Base-by-base conservation (phyloP, 2,888 invertebrate genomes). In the Andricus quercusramuli region DNA sequence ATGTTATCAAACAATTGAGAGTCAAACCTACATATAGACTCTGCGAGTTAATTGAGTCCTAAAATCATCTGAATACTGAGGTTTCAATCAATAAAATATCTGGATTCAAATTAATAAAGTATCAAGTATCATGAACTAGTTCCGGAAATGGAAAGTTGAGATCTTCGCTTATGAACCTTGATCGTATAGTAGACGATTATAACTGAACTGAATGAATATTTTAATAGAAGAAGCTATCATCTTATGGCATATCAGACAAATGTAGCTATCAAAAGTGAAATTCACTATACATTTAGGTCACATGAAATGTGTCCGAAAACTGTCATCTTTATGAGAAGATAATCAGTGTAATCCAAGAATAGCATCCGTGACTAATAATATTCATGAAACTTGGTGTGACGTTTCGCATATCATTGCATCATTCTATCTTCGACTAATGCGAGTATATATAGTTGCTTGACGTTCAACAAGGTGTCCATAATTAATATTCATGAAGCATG, bases 401-500 rank as follows among this genome's bases (percentile, higher is more conserved):
- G 47, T 70, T 70, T 67, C 67, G 41, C 67, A 41, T 67, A 41
- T 29, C 64, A 64, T 41, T 67, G 13, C 41, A 41, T 41, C 67
- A 37, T 41, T n/a, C 11, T 22, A 67, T 67, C 41, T 67, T 70
- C 20, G 70, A 29, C 25, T 70, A 47, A 70, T 68, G 44, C 9
- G 6, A 25, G 44, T 47, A 68, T 25, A 22, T 17, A 68, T 25
- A 70, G 47, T 70, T 70, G 51, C 51, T 70, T 51, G 70, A 70
- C 70, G 29, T 20, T 51, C 44, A 70, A 70, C 70, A 70, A 70
- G 70, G 47, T 20, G 47, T 67, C n/a, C 22, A 70, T 51, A 70
- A 70, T 51, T 70, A 70, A 70, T 70, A 70, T 70, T 70, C 70
- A 70, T 70, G 51, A 51, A 51, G 47, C 11, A 64, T 64, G 25